A percentile compares a stretch with the other conserved stretches of the same genome.
Conservation (phyloP, 2,888 invertebrate species). For the Meganola albula region DNA sequence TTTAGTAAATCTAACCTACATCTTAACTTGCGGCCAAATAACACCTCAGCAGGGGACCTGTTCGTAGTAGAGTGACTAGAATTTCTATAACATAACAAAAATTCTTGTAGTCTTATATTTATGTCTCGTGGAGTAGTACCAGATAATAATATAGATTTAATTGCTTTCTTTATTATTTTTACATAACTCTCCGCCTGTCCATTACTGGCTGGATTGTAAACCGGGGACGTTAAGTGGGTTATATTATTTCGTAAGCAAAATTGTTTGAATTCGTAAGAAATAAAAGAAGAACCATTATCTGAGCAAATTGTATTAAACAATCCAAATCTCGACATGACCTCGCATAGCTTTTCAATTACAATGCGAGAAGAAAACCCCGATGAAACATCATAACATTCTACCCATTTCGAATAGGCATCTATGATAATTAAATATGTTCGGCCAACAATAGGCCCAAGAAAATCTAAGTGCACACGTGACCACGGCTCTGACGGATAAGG, state of each 20-base stretch:
- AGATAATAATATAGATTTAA: conserved; percentile 1
- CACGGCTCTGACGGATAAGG: not conserved
- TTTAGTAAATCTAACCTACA: conserved; percentile 2
- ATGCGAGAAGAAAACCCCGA: not conserved
- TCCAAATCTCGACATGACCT: conserved; percentile 2
- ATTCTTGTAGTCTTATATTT: conserved; percentile 3
- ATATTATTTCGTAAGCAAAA: conserved; percentile 1
- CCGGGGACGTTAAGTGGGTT: conserved; percentile 2
- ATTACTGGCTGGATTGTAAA: not conserved
- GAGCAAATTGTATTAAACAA: conserved; percentile 5
- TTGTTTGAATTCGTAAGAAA: conserved; percentile 3
- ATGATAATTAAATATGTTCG: conserved; percentile 6
- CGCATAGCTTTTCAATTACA: conserved; percentile 5
- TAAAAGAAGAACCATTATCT: conserved; percentile 3
- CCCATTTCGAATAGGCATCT: conserved; percentile 8
- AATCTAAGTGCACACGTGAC: not conserved
- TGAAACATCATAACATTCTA: conserved; percentile 5
- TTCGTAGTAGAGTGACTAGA: conserved; percentile 6
- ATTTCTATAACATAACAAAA: conserved; percentile 3
- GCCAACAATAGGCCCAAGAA: conserved; percentile 2
- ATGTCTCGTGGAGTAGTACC: conserved; percentile 1
- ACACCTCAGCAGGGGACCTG: conserved; percentile 6
- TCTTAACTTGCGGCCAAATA: conserved; percentile 2
- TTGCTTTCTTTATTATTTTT: conserved; percentile 2
- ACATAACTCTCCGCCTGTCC: conserved; percentile 2